Evolutionary conservation across 2,113 vertebrate genomes (phyloP), one percentile per base, ranked within the genome.

Genomic region (Ptyas mucosa): DNA sequence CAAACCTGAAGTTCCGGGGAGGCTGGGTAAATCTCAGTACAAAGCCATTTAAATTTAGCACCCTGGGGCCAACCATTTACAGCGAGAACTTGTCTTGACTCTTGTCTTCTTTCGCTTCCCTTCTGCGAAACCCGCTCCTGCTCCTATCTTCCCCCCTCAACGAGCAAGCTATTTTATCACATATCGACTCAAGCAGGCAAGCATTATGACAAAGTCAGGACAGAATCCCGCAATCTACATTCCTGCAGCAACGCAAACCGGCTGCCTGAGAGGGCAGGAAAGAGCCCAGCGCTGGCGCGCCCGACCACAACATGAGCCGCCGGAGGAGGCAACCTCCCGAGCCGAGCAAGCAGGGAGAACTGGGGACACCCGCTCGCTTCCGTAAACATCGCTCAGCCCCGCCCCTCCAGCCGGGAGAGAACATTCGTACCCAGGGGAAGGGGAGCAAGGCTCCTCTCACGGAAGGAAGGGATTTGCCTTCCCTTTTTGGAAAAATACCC

Each of bases 351-450:
- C 87, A 14, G 46, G 51, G 87, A 93, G 91, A 90, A 61, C 64
- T 61, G 87, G 91, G 85, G 93, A 81, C 93, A 43, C 29, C 8
- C 93, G 85, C 95, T 95, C 93, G 89, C 96, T 97, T 97, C 97
- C 97, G 97, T 97, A 97, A 97, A 97, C 97, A 97, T 64, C 90
- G 1, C 23, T 21, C 57, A 24, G 91, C 85, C 91, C 39, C 9
- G 54, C 92, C 9, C 61, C 58, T 85, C 57, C 12, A 34, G 18
- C 8, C 26, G 93, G 20, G 86, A 91, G 20, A 43, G 29, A 3
- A 57, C 91, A 95, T 85, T 93, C 58, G 89, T 54, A 0, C 53
- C 20, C 26, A 3, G 21, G 8, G 9, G 20, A 92, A 81, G 34
- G 81, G 52, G 46, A 52, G 15, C 18, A 3, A 10, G 55, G 23